phyloP scores from a whole-genome alignment of 2,113 vertebrate genomes.

The Candoia aspera region DNA sequence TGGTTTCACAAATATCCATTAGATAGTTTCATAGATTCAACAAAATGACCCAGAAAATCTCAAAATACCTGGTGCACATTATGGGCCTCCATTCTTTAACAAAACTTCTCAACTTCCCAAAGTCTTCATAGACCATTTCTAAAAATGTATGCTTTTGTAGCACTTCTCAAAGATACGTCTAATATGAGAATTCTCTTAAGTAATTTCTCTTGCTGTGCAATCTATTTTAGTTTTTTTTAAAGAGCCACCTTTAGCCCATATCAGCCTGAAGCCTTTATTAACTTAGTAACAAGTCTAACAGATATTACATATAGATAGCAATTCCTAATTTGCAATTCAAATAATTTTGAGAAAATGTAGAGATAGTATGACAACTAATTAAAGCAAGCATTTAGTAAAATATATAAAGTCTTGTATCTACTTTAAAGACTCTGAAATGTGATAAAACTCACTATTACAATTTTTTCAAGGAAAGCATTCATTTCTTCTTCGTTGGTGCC shows the following conservation, averaged over 20 bases:
- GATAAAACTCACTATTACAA: neutral
- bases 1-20: neutral
- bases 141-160: neutral
- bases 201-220: neutral
- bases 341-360: neutral
- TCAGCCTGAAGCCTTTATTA: neutral
- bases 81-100: neutral
- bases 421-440: neutral
- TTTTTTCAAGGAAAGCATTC: neutral
- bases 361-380: neutral
- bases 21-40: neutral
- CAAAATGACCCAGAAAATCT: neutral
- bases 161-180: neutral
- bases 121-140: neutral
- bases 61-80: neutral
- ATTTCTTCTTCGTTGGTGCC: neutral
- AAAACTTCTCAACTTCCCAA: neutral
- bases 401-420: neutral
- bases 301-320: neutral
- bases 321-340: neutral
- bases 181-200: neutral
- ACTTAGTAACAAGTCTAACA: neutral
- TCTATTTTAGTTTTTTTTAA: neutral
- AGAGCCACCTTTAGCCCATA: neutral
- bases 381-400: neutral